Evolutionary conservation across 2,113 vertebrate species (phyloP).

Genomic region (Genyomyrus donnyi): DNA sequence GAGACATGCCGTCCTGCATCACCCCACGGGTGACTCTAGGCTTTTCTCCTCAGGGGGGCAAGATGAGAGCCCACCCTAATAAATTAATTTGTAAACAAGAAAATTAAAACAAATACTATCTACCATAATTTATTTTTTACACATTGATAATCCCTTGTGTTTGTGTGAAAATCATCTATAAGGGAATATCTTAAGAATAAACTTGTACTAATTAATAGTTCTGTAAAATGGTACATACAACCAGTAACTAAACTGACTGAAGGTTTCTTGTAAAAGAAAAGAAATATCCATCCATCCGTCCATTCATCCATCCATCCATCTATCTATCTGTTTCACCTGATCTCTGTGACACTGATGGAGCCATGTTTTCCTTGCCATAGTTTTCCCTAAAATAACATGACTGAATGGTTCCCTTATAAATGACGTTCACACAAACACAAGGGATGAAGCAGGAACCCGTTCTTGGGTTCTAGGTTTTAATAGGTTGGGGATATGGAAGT

Average conservation of each 20-base stretch:
- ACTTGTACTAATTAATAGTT: too few relatives aligned
- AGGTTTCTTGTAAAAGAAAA: too few relatives aligned
- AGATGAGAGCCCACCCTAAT: not conserved
- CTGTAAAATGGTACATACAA: too few relatives aligned
- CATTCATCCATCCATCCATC: too few relatives aligned
- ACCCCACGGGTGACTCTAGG: not conserved
- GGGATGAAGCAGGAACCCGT: not conserved
- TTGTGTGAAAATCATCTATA: too few relatives aligned
- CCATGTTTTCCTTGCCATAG: too few relatives aligned
- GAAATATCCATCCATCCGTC: too few relatives aligned
- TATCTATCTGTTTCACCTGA: too few relatives aligned
- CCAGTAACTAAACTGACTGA: too few relatives aligned
- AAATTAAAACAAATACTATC: not conserved
- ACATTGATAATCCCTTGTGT: not conserved
- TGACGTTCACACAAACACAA: not conserved
- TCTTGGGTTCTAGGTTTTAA: not conserved
- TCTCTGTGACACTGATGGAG: too few relatives aligned
- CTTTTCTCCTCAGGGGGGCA: not conserved
- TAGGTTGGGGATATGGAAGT: not conserved
- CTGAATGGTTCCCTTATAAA: not conserved
- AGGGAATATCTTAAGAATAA: too few relatives aligned
- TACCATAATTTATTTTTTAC: not conserved
- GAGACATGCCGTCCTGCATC: not conserved
- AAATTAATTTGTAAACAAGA: not conserved
- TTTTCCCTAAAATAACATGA: too few relatives aligned